Evolutionary conservation across 1,140 invertebrate genomes (phyloP).

Genomic region (Heliconius melpomene): DNA sequence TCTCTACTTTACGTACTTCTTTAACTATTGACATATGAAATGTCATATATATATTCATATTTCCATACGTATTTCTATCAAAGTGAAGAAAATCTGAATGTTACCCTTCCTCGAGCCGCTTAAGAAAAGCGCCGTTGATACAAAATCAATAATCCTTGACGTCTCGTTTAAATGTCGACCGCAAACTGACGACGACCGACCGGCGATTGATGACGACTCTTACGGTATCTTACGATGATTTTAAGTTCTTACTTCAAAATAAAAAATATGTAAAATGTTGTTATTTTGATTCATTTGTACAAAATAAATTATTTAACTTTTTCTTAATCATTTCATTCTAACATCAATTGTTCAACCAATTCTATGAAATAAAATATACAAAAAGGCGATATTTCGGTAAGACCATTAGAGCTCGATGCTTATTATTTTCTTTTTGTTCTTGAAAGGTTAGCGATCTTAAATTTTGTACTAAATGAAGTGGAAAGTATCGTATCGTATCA

Average conservation of each 20-base stretch:
- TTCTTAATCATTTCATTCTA: too few species aligned
- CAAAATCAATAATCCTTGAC: slow-evolving; percentile 14
- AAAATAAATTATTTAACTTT: too few species aligned
- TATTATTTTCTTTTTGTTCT: slow-evolving; percentile 11
- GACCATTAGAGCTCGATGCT: slow-evolving; percentile 1
- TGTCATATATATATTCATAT: too few species aligned
- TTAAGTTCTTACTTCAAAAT: not conserved
- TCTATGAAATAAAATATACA: not conserved
- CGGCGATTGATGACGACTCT: slow-evolving; percentile 4
- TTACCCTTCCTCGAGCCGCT: not conserved
- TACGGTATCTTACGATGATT: not conserved
- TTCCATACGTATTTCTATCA: not conserved
- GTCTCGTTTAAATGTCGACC: slow-evolving; percentile 12
- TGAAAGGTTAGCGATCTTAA: slow-evolving; percentile 11
- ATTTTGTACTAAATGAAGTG: slow-evolving; percentile 13
- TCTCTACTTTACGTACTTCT: too few species aligned
- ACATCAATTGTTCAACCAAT: too few species aligned
- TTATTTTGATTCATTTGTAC: too few species aligned
- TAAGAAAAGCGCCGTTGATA: slow-evolving; percentile 6
- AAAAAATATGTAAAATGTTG: too few species aligned
- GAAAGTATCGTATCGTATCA: slow-evolving; percentile 15
- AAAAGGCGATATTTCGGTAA: not conserved
- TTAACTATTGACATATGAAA: too few species aligned
- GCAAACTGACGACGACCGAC: not conserved
- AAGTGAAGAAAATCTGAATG: not conserved